Base-by-base conservation (phyloP, 2,113 vertebrate genomes). In the Clarias gariepinus region DNA sequence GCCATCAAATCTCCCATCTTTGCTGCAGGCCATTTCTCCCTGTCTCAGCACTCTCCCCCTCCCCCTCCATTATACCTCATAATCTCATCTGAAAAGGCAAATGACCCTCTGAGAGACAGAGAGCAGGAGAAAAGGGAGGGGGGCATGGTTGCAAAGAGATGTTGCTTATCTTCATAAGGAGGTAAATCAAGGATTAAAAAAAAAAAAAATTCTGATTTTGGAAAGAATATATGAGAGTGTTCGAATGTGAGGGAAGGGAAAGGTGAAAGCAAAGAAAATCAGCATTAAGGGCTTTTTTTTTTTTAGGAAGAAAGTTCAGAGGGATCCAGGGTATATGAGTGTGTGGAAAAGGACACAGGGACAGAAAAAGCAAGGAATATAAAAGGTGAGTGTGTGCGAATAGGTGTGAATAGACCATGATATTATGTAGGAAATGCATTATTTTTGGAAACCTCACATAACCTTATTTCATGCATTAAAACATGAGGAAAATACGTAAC, bases 1-100 rank as follows among this genome's bases (percentile, higher is more conserved):
- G 93, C 93, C 94, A 94, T 95, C 94, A 95, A 94, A 94, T 93
- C 93, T 93, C 88, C 93, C 92, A 92, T 93, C 92, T 92, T 90
- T 91, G 87, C 64, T 87, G 89, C 33, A 85, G 91, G 89, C 91
- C 92, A 93, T 95, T 95, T 95, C 93, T 95, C 92, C 94, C 92
- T 94, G 93, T 94, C 94, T 95, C 93, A 94, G 94, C 94, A 94
- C 91, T 94, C 94, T 94, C 91, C 92, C 94, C 92, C 93, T 94
- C 89, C 89, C 89, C 93, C 93, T 94, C 93, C 93, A 93, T 95
- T 95, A 95, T 92, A 91, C 93, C 93, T 94, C 92, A 94, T 94
- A 94, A 94, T 94, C 93, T 94, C 94, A 94, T 94, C 92, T 92
- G 91, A 93, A 94, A 92, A 93, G 91, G 93, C 93, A 94, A 94